A percentile compares a stretch with the other conserved stretches of the same genome.
phyloP scores from a whole-genome alignment of 2,888 invertebrate species.

The Pandemis cinnamomeana region DNA sequence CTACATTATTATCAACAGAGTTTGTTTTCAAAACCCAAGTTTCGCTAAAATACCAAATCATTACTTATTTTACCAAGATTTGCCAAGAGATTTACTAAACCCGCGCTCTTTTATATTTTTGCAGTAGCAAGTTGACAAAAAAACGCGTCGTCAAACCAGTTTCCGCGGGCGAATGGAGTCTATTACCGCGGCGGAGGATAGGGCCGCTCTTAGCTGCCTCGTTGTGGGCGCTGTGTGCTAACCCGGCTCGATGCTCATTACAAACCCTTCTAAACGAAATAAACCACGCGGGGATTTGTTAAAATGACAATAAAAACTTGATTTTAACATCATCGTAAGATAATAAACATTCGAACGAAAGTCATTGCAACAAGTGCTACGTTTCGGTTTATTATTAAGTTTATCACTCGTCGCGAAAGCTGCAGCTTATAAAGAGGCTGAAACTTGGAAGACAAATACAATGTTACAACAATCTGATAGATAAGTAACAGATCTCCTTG shows the following conservation, averaged over 20 bases:
- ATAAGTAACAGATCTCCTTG: conserved; percentile 25
- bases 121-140: conserved; percentile 50
- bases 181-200: conserved; percentile 46
- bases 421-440: neutral
- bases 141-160: conserved; percentile 64
- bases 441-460: conserved; percentile 19
- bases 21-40: conserved; percentile 22
- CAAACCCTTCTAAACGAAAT: conserved; percentile 18
- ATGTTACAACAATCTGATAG: conserved; percentile 18
- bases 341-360: conserved; percentile 1
- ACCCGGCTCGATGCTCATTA: conserved; percentile 24
- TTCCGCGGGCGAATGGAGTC: conserved; percentile 65
- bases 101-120: conserved; percentile 34
- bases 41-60: conserved; percentile 10
- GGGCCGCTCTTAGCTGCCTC: conserved; percentile 41
- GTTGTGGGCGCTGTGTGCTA: conserved; percentile 36
- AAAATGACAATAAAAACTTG: neutral
- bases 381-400: neutral
- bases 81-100: conserved; percentile 22
- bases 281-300: neutral
- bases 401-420: neutral
- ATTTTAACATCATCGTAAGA: neutral
- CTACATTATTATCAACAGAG: conserved; percentile 37
- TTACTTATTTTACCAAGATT: conserved; percentile 24
- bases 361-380: neutral